Base-by-base conservation (phyloP, 2,113 vertebrate species). In the Etheostoma spectabile region DNA sequence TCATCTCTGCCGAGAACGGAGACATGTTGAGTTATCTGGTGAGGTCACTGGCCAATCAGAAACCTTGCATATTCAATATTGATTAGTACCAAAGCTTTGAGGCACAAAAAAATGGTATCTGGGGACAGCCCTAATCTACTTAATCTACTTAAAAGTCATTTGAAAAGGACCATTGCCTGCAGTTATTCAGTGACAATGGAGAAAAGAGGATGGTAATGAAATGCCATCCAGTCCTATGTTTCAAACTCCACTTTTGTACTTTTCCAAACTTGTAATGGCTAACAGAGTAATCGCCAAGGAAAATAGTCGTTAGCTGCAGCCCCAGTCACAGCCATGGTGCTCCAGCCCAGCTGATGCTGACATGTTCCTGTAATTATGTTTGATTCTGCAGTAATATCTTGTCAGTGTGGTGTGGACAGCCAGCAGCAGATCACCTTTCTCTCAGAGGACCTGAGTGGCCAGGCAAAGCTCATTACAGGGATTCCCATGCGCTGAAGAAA, bases 381-480 rank as follows among this genome's bases (percentile, higher is more conserved):
- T 88, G 84, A 92, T 89, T 89, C 79, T 60, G 57, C 76, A 38
- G 83, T 85, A 85, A 91, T 89, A 84, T 88, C 82, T 79, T 80
- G 86, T 87, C 73, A 74, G 85, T 19, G 55, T 48, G 68, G 72
- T 78, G 76, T 72, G 71, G 48, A 60, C 80, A 81, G 83, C 86
- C 70, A 82, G 80, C 51, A 38, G 67, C 59, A 74, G 79, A 82
- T 88, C 85, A 65, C 71, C 71, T 83, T n/a, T 82, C 86, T 84
- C 65, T 88, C 89, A 11, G 42, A 82, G 90, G 93, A 93, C 88
- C 76, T 53, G 57, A 82, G 81, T 89, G 86, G 74, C 72, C 85
- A 57, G 82, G 86, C 73, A 85, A 87, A 88, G 79, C 90, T 93
- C 80, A 92, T 94, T 93, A 93, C 86, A 78, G 85, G 33, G 70